These are phyloP conservation scores for Heterodera schachtii DNA, from an alignment of 1,140 invertebrate species.

Conservation along the genomic window DNA sequence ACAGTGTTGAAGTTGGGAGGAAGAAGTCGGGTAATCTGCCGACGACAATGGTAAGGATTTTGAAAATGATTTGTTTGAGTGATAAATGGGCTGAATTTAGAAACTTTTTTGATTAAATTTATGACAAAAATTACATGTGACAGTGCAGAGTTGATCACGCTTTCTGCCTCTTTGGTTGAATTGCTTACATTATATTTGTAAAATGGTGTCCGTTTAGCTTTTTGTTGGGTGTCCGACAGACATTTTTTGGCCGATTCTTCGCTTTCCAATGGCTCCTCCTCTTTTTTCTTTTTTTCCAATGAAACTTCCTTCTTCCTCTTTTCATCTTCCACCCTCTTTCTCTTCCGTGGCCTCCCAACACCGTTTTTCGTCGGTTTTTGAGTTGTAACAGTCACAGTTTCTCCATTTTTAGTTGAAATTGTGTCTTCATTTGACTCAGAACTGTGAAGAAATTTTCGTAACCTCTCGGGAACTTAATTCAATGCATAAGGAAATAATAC, in stretches of 20 bases:
- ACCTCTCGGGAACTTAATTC: constrained; percentile 21
- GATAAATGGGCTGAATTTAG: no score
- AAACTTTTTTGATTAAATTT: neutral
- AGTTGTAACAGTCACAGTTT: neutral
- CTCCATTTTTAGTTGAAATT: neutral
- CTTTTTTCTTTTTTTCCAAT: neutral
- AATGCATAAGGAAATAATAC: neutral
- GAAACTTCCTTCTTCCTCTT: no score
- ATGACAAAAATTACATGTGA: neutral
- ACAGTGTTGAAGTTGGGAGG: neutral
- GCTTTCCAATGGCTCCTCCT: constrained; percentile 5
- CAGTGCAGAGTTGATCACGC: neutral
- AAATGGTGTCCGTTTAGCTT: neutral
- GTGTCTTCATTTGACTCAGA: constrained; percentile 1
- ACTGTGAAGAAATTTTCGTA: constrained; percentile 13
- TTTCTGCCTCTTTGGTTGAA: neutral
- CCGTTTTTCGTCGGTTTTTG: constrained; percentile 11
- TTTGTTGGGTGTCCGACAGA: neutral
- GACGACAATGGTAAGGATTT: neutral
- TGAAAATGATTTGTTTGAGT: no score
- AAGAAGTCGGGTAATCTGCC: neutral
- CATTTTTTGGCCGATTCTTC: neutral
- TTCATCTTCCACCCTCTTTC: neutral
- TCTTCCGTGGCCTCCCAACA: constrained; percentile 15
- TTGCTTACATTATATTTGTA: neutral